Conservation (phyloP, 2,888 invertebrate genomes). For the Parthenolecanium corni region DNA sequence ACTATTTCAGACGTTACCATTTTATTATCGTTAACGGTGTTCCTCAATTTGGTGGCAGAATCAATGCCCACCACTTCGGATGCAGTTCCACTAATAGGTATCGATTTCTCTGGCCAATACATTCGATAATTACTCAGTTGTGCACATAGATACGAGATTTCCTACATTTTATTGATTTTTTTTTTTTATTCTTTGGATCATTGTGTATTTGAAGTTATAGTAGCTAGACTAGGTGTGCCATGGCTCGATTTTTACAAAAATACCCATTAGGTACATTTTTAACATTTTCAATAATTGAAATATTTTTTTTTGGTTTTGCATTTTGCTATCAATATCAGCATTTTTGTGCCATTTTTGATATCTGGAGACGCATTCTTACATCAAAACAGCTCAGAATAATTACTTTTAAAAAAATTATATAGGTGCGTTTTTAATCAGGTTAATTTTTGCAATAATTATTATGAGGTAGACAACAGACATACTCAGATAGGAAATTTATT, state of each 20-base stretch:
- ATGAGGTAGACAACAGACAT: too few relatives aligned
- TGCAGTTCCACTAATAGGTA: constrained; percentile 37
- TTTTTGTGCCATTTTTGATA: constrained; percentile 29
- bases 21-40: constrained; percentile 92
- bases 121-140: too few relatives aligned
- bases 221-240: constrained; percentile 23
- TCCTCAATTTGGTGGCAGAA: constrained; percentile 94
- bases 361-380: constrained; percentile 30
- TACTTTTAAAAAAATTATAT: too few relatives aligned
- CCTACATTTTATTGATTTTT: background rate
- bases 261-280: background rate
- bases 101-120: background rate
- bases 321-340: constrained; percentile 11
- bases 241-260: constrained; percentile 6
- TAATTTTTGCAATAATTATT: too few relatives aligned
- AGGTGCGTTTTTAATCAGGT: too few relatives aligned
- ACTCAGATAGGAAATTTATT: too few relatives aligned
- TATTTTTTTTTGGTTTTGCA: constrained; percentile 8
- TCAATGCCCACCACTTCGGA: constrained; percentile 70
- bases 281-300: background rate
- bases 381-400: too few relatives aligned
- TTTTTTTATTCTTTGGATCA: background rate
- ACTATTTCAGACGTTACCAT: constrained; percentile 80
- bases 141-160: background rate
- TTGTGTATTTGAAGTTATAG: background rate